A percentile compares a stretch with the other conserved stretches of the same genome.
These are phyloP conservation scores for Ivindomyrus marchei DNA, from an alignment of 2,113 vertebrate genomes.

Conservation along the genomic window DNA sequence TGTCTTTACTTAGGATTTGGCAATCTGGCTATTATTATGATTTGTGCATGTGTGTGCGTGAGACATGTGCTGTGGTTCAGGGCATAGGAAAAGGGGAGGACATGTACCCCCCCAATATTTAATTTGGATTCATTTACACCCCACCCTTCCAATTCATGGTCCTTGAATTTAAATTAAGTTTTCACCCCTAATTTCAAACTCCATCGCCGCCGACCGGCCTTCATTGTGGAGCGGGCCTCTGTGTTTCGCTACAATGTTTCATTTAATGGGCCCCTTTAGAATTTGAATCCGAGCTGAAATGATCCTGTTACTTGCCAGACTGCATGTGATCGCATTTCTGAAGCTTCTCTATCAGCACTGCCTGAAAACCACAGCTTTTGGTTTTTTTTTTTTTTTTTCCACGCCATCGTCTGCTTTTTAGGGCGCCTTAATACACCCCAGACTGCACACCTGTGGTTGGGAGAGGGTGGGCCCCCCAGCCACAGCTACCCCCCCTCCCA, in stretches of 20 bases:
- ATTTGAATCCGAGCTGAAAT: not conserved
- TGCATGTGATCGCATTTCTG: not conserved
- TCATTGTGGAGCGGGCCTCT: not conserved
- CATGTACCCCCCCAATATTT: not conserved
- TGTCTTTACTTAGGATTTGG: not conserved
- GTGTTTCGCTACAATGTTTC: not conserved
- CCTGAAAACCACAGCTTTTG: not conserved
- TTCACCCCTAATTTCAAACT: not conserved
- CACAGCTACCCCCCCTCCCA: not conserved
- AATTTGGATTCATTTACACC: not conserved
- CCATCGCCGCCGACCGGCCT: not conserved
- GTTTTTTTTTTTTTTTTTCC: not conserved
- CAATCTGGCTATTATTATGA: not conserved
- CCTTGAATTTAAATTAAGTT: not conserved
- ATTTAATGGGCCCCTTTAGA: not conserved
- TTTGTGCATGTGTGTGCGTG: not conserved
- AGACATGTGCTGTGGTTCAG: not conserved
- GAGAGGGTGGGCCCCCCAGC: not conserved
- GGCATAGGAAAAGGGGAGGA: not conserved
- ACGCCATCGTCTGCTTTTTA: not conserved
- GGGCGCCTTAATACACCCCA: not conserved
- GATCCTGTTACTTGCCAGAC: not conserved
- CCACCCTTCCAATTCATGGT: not conserved
- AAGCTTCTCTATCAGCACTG: not conserved
- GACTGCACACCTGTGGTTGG: not conserved